These are phyloP conservation scores for Acanthiza pusilla DNA, from an alignment of 2,797 vertebrate species.

Conservation along the genomic window DNA sequence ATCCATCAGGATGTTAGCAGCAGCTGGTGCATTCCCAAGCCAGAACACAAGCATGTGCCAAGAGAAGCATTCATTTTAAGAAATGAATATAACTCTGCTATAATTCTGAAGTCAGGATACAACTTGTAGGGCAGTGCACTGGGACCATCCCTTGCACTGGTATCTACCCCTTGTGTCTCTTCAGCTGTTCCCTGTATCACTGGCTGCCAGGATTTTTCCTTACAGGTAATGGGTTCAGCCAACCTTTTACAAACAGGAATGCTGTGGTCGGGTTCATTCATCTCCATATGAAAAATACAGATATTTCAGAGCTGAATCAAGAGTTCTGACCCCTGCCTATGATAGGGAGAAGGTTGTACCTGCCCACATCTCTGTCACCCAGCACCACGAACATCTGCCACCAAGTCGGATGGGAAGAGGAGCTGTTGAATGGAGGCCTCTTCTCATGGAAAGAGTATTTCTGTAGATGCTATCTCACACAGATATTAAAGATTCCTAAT, in stretches of 20 bases:
- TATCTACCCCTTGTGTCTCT: not conserved
- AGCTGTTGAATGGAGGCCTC: not conserved
- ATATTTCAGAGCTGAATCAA: not conserved
- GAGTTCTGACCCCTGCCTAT: not conserved
- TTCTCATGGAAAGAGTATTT: not conserved
- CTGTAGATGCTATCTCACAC: not conserved
- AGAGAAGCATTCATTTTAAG: not conserved
- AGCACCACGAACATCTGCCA: not conserved
- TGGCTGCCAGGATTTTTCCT: not conserved
- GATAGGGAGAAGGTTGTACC: not conserved
- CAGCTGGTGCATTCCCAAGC: not conserved
- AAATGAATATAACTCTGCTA: not conserved
- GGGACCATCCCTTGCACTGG: not conserved
- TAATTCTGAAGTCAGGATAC: not conserved
- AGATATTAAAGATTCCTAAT: not conserved
- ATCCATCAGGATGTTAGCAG: not conserved
- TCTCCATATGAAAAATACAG: not conserved
- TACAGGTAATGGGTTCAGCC: not conserved
- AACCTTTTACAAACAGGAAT: not conserved
- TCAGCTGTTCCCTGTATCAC: not conserved
- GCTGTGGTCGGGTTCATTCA: not conserved
- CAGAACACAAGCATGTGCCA: not conserved
- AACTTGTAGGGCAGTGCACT: not conserved
- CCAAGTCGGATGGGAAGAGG: not conserved
- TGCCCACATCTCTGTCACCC: not conserved